Evolutionary conservation across 23 tunicate species (phyloP).

Genomic region (Botrylloides violaceus): DNA sequence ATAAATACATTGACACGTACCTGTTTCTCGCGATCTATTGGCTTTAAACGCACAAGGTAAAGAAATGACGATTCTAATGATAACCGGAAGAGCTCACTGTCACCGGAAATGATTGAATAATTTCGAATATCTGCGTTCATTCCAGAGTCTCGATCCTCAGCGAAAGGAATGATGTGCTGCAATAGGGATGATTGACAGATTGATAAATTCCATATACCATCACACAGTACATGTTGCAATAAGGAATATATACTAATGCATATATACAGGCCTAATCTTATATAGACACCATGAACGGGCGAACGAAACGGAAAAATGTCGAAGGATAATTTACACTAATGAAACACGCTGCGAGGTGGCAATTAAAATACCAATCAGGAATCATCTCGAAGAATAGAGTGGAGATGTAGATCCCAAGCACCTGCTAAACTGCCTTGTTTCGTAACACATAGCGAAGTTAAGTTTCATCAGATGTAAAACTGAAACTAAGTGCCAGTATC

Average conservation of each 20-base stretch:
- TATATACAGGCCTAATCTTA: no score
- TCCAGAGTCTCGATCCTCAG: constrained; percentile 47
- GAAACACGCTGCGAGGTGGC: not conserved
- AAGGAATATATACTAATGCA: no score
- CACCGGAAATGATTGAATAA: constrained; percentile 45
- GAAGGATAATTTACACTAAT: not conserved
- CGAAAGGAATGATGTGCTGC: constrained; percentile 62
- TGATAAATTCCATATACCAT: no score
- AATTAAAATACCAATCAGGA: not conserved
- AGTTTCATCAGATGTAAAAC: no score
- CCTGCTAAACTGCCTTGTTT: not conserved
- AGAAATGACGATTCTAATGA: constrained; percentile 45
- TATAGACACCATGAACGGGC: no score
- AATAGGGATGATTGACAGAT: not conserved
- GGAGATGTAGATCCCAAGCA: not conserved
- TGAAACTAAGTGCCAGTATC: no score
- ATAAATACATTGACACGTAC: constrained; percentile 11
- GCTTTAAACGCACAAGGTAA: constrained; percentile 27
- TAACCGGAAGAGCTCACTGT: constrained; percentile 32
- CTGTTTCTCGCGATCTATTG: constrained; percentile 43
- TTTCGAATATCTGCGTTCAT: constrained; percentile 32
- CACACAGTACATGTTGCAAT: no score
- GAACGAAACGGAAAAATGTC: not conserved
- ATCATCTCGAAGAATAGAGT: not conserved
- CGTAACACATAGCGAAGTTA: no score